These are phyloP conservation scores for Entomobrya multifasciata DNA, from an alignment of 2,888 invertebrate species.

Conservation along the genomic window DNA sequence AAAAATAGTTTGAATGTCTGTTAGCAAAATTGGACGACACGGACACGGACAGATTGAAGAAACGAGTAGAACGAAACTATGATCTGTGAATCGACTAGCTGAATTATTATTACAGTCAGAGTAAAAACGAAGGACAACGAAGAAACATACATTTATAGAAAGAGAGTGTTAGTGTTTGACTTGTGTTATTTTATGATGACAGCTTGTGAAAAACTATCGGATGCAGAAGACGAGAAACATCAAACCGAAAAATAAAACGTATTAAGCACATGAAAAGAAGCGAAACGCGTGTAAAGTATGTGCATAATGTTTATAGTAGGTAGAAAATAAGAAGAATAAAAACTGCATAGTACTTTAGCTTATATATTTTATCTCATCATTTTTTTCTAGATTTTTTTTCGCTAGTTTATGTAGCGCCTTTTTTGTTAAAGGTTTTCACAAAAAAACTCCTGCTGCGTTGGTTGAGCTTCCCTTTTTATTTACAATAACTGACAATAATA, in stretches of 20 bases:
- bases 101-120: slow-evolving; percentile 30
- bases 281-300: neutral
- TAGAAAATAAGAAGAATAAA: neutral
- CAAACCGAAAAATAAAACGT: slow-evolving; percentile 4
- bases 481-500: neutral
- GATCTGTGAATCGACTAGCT: slow-evolving; percentile 26
- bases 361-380: neutral
- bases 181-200: neutral
- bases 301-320: neutral
- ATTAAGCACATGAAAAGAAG: slow-evolving; percentile 23
- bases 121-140: neutral
- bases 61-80: neutral
- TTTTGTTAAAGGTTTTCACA: no score
- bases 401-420: no score
- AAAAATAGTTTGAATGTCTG: neutral
- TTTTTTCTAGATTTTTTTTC: neutral
- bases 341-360: neutral
- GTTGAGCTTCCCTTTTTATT: neutral
- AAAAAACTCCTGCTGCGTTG: no score
- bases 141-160: no score
- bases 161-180: slow-evolving; percentile 8
- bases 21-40: neutral
- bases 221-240: neutral
- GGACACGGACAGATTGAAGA: neutral
- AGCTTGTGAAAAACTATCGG: neutral